phyloP scores from a whole-genome alignment of 2,888 invertebrate species.

The Eueremaeus valkanovi region DNA sequence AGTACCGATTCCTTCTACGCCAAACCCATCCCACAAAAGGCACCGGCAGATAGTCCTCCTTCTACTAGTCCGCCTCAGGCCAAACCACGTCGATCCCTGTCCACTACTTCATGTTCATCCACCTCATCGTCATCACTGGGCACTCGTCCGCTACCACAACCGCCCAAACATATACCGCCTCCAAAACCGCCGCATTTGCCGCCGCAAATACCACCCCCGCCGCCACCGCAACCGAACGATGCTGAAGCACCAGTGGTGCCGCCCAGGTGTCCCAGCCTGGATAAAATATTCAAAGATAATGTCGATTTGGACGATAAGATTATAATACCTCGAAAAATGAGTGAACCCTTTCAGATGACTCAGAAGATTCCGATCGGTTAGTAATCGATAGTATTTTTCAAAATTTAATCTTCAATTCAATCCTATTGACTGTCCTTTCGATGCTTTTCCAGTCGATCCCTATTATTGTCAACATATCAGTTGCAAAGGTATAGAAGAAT shows the following conservation, averaged over 20 bases:
- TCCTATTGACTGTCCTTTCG: background rate
- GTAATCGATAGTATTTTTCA: background rate
- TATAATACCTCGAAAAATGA: background rate
- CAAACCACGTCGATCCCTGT: background rate
- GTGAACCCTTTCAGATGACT: background rate
- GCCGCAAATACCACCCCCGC: background rate
- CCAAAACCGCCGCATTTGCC: slow-evolving; percentile 10
- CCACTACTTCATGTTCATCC: background rate
- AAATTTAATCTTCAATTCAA: background rate
- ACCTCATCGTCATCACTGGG: background rate
- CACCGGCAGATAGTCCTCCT: too few relatives aligned
- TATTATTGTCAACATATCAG: background rate
- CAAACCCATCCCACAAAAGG: background rate
- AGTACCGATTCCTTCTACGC: background rate
- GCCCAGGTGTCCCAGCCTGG: background rate
- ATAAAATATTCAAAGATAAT: background rate
- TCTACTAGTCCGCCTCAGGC: background rate
- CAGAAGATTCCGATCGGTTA: background rate
- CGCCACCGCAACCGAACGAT: background rate
- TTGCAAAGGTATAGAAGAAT: background rate
- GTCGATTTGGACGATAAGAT: background rate
- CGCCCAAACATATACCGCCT: background rate
- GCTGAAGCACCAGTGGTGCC: background rate
- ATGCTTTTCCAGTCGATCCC: background rate
- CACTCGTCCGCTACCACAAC: background rate